Conservation (phyloP, 2,797 vertebrate genomes). For the Premnoplex brunnescens region DNA sequence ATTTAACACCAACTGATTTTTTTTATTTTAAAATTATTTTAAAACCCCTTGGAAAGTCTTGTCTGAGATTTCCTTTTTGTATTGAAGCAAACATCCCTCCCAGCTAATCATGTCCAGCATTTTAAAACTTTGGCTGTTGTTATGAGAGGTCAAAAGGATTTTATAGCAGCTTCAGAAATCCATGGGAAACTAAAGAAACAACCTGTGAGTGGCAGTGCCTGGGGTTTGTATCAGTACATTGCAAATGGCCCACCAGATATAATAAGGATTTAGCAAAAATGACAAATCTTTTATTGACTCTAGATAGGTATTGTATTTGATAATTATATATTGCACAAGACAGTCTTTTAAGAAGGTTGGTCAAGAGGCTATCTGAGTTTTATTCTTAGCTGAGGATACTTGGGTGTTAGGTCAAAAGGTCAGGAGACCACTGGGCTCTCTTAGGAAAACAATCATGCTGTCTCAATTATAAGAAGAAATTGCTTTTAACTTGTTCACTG, state of each 20-base stretch:
- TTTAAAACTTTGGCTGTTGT: background rate
- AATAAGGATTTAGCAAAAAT: background rate
- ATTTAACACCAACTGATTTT: background rate
- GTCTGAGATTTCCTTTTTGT: background rate
- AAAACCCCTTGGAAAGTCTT: background rate
- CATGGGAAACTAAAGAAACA: background rate
- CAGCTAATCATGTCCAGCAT: background rate
- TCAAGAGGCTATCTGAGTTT: background rate
- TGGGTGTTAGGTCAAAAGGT: background rate
- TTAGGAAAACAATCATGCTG: background rate
- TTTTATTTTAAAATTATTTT: slow-evolving; percentile 8
- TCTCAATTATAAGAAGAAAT: background rate
- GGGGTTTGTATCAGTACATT: background rate
- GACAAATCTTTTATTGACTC: background rate
- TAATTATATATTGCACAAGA: background rate
- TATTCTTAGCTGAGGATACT: background rate
- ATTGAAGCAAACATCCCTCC: background rate
- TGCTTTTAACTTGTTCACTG: background rate
- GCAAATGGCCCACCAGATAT: background rate
- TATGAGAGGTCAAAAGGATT: background rate
- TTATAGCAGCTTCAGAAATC: background rate
- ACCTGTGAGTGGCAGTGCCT: background rate
- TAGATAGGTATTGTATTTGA: background rate
- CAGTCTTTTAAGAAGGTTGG: background rate
- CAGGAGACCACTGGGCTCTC: background rate